Conservation (phyloP, 1,140 invertebrate genomes). For the Papilio polyxenes region DNA sequence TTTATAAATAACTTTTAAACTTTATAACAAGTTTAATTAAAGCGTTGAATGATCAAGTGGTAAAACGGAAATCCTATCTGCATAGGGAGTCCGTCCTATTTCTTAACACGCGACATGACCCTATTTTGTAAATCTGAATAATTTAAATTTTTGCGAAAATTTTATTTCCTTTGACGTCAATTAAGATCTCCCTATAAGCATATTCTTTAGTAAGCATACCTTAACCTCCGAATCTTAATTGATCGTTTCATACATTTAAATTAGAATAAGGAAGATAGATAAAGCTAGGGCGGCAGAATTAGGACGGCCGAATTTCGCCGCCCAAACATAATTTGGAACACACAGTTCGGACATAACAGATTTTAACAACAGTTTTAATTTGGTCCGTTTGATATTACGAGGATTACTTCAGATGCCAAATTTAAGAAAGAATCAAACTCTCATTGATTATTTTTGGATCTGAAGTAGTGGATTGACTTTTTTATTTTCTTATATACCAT, state of each 20-base stretch:
- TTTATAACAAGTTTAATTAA: conserved; percentile 23
- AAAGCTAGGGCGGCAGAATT: neutral
- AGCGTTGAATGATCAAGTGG: neutral
- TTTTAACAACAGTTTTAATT: neutral
- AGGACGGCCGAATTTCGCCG: neutral
- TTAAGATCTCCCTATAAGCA: neutral
- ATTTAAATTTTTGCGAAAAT: neutral
- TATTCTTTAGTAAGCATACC: neutral
- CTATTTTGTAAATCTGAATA: neutral
- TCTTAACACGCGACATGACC: neutral
- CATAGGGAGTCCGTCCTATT: neutral
- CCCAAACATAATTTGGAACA: neutral
- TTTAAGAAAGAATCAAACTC: neutral
- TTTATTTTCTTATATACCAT: too few species aligned
- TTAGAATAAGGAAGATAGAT: neutral
- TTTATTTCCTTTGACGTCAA: neutral
- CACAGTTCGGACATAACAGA: neutral
- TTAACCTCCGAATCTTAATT: neutral
- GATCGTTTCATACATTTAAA: neutral
- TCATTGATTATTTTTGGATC: neutral
- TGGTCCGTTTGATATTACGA: neutral
- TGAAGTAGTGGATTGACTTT: neutral
- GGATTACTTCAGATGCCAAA: neutral
- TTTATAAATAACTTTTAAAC: conserved; percentile 13
- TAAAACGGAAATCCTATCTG: neutral